A percentile compares a stretch with the other conserved stretches of the same genome.
These are phyloP conservation scores for Marisa cornuarietis DNA, from an alignment of 1,140 invertebrate species.

Conservation along the genomic window DNA sequence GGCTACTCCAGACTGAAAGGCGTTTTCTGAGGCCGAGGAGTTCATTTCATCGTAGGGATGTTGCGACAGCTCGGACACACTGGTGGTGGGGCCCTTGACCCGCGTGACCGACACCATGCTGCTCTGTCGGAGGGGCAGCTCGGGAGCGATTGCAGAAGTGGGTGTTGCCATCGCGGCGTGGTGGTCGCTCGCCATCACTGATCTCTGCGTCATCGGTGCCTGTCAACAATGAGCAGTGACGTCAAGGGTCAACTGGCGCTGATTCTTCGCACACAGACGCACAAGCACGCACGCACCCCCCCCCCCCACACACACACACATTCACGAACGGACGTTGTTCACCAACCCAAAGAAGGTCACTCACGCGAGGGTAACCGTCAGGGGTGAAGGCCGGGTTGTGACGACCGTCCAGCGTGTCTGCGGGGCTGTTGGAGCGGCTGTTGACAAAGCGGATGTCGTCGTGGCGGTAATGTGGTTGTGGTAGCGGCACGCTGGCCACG, in stretches of 20 bases:
- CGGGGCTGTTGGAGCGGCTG: slow-evolving; percentile 12
- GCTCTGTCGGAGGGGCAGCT: no score
- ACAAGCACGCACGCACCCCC: no score
- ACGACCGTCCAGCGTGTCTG: slow-evolving; percentile 15
- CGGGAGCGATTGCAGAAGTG: no score
- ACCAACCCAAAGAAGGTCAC: not conserved
- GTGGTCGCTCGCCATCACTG: no score
- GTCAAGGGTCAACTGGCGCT: no score
- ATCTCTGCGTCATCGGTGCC: no score
- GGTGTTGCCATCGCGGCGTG: no score
- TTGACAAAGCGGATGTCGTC: slow-evolving; percentile 15
- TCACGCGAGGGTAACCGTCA: not conserved
- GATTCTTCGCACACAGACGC: no score
- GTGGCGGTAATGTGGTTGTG: not conserved
- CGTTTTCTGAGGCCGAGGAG: not conserved
- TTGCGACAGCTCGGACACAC: not conserved
- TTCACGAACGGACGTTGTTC: not conserved
- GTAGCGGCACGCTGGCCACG: not conserved
- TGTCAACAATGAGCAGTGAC: no score
- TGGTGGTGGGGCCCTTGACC: no score
- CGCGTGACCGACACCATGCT: no score
- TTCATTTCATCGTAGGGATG: slow-evolving; percentile 13
- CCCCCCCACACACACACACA: not conserved
- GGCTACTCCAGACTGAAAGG: not conserved
- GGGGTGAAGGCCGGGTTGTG: slow-evolving; percentile 17